Percentiles rank a stretch among this genome's conserved stretches.
Conservation (phyloP, 2,888 invertebrate genomes). For the Pristionchus maxplancki region DNA sequence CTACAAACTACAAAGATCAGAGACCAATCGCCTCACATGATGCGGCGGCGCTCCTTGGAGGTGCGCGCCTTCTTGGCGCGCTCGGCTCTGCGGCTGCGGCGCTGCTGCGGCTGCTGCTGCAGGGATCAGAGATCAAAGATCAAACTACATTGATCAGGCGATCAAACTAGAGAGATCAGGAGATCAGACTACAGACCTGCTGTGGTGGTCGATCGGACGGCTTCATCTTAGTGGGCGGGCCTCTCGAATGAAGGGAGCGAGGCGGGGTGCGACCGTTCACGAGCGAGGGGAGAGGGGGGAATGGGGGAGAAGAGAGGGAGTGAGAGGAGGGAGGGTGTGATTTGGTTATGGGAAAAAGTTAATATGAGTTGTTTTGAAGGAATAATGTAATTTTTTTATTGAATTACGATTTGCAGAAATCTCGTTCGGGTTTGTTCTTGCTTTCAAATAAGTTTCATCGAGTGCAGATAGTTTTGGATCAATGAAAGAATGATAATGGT, state of each 20-base stretch:
- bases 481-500: no score
- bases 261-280: neutral
- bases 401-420: no score
- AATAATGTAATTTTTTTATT: no score
- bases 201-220: neutral
- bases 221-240: neutral
- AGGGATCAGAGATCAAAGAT: neutral
- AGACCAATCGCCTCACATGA: constrained; percentile 10
- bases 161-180: neutral
- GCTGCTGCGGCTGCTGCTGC: neutral
- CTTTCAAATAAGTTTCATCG: no score
- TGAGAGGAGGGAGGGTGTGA: neutral
- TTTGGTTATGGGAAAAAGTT: neutral
- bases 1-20: neutral
- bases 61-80: constrained; percentile 16
- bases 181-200: neutral
- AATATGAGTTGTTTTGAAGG: neutral
- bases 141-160: neutral
- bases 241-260: neutral
- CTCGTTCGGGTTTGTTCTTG: no score
- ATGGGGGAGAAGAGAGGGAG: neutral
- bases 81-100: constrained; percentile 3
- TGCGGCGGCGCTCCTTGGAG: constrained; percentile 38
- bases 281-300: neutral
- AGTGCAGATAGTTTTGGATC: no score